phyloP scores from a whole-genome alignment of 2,888 invertebrate genomes.

The Agrypnus murinus region DNA sequence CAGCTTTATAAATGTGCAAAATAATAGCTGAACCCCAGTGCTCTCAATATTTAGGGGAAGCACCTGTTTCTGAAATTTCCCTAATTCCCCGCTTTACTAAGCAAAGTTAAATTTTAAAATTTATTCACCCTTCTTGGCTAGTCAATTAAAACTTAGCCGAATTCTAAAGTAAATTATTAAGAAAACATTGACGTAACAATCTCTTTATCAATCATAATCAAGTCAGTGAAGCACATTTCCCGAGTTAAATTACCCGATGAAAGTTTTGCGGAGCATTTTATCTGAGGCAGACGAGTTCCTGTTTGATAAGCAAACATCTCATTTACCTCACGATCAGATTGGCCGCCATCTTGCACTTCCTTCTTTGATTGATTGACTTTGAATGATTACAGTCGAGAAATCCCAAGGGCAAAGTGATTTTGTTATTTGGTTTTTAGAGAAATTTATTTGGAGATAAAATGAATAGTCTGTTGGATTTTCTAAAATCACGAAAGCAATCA shows the following conservation, averaged over 20 bases:
- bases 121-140: slow-evolving; percentile 47
- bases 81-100: slow-evolving; percentile 13
- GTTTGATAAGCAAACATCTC: slow-evolving; percentile 70
- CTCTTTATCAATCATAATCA: slow-evolving; percentile 72
- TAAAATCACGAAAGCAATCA: no score
- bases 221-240: slow-evolving; percentile 69
- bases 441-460: slow-evolving; percentile 11
- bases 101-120: slow-evolving; percentile 29
- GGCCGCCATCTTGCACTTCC: slow-evolving; percentile 62
- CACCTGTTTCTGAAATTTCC: slow-evolving; percentile 1
- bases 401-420: slow-evolving; percentile 33
- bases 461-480: background rate
- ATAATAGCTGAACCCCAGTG: no score
- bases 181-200: slow-evolving; percentile 63
- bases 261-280: slow-evolving; percentile 68
- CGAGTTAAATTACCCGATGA: slow-evolving; percentile 68
- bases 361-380: slow-evolving; percentile 64
- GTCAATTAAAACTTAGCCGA: slow-evolving; percentile 54
- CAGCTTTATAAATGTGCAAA: no score
- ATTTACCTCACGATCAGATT: slow-evolving; percentile 65
- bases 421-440: slow-evolving; percentile 30
- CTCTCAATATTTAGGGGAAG: no score
- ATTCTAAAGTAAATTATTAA: slow-evolving; percentile 54
- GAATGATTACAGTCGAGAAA: slow-evolving; percentile 56
- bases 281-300: slow-evolving; percentile 67